Percentiles rank a stretch among this genome's conserved stretches.
Evolutionary conservation across 1,140 invertebrate species (phyloP).

Genomic region (Drosophila orena): DNA sequence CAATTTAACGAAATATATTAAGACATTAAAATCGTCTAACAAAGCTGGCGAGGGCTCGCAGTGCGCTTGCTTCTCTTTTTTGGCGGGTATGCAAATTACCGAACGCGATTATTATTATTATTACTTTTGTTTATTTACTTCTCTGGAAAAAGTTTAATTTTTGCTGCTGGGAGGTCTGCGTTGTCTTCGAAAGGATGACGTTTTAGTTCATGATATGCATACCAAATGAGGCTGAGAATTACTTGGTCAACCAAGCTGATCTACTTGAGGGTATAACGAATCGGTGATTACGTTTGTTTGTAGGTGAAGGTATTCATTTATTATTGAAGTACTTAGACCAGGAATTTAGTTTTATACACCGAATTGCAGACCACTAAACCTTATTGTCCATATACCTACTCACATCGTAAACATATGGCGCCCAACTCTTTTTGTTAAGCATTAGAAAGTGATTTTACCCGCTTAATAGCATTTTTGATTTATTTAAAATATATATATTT

Average conservation of each 20-base stretch:
- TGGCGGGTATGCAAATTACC: slow-evolving; percentile 62
- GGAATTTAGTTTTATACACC: too few species aligned
- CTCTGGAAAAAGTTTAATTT: slow-evolving; percentile 26
- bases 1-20: slow-evolving; percentile 84
- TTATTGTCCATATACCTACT: too few species aligned
- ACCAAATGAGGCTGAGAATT: slow-evolving; percentile 48
- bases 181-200: slow-evolving; percentile 47
- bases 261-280: slow-evolving; percentile 14
- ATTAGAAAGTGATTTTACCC: too few species aligned
- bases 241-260: slow-evolving; percentile 26
- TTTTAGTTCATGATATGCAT: slow-evolving; percentile 71
- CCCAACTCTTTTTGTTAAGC: too few species aligned
- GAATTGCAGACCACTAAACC: too few species aligned
- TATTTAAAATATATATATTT: too few species aligned
- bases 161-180: slow-evolving; percentile 64
- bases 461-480: background rate
- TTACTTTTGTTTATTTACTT: slow-evolving; percentile 64
- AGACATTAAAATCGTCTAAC: slow-evolving; percentile 83
- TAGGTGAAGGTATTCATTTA: too few species aligned
- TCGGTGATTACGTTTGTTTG: background rate
- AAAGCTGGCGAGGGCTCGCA: slow-evolving; percentile 43
- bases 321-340: too few species aligned
- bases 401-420: too few species aligned
- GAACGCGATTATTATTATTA: slow-evolving; percentile 57
- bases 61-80: slow-evolving; percentile 45